phyloP scores from a whole-genome alignment of 2,797 vertebrate genomes.

The Astyanax mexicanus region DNA sequence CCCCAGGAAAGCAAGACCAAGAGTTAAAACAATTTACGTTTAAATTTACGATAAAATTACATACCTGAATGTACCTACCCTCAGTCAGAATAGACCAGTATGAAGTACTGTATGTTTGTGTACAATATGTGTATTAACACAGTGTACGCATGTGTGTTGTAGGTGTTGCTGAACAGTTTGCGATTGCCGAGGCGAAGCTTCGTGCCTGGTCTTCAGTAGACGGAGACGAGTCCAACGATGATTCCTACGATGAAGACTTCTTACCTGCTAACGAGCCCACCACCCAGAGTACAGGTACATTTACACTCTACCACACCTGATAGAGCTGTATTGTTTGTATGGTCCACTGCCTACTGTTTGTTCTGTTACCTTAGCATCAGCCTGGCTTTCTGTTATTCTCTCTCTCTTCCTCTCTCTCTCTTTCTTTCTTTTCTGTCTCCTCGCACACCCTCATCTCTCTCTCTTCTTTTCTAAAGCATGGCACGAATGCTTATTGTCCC shows the following conservation, averaged over 20 bases:
- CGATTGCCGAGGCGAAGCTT: constrained; percentile 95
- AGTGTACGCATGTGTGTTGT: constrained; percentile 49
- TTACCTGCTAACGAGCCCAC: constrained; percentile 81
- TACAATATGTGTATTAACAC: background rate
- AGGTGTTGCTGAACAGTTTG: constrained; percentile 97
- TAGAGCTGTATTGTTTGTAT: constrained; percentile 18
- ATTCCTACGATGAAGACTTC: constrained; percentile 96
- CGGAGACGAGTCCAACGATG: constrained; percentile 93
- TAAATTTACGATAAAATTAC: too few species aligned
- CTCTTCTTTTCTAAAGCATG: background rate
- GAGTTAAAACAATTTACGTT: too few species aligned
- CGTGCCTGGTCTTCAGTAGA: constrained; percentile 97
- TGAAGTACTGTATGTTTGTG: too few species aligned
- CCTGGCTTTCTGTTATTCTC: background rate
- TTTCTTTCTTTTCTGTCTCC: background rate
- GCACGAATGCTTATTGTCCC: constrained; percentile 66
- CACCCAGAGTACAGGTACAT: constrained; percentile 81
- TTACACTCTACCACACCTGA: background rate
- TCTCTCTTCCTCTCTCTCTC: background rate
- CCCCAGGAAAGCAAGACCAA: too few species aligned
- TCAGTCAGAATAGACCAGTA: too few species aligned
- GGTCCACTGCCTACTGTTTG: background rate
- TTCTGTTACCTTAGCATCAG: background rate
- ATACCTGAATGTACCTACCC: too few species aligned
- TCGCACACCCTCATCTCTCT: background rate